Evolutionary conservation across 2,113 vertebrate genomes (phyloP), one percentile per base, ranked within the genome.

Genomic region (Cyprinus carpio): DNA sequence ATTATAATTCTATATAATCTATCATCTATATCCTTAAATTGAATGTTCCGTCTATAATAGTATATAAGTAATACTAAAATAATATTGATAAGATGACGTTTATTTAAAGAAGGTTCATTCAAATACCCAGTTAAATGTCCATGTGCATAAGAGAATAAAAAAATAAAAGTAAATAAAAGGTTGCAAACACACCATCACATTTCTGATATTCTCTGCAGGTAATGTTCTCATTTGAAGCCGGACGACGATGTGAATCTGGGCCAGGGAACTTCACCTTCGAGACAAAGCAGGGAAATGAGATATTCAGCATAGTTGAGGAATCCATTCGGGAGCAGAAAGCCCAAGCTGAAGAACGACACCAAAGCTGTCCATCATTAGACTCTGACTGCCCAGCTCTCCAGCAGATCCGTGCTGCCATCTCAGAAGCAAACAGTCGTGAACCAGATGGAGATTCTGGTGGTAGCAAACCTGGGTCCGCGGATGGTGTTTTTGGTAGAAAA

Each of bases 161-260:
- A 23, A 25, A 49, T 1, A 16, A 49, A 75, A 75, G 11, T 75
- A 12, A 75, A 8, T 12, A n/a, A 74, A 74, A 74, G n/a, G 1
- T 74, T 23, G 13, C 5, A 25, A 75, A 69, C 2, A 25, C 13
- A n/a, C n/a, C n/a, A n/a, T n/a, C n/a, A n/a, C n/a, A n/a, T 25
- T 76, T 67, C 3, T 84, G 11, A 27, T 82, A 6, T 69, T 65
- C 69, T 75, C 64, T 82, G 7, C 90, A 99, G 98, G 96, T 97
- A 82, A 99, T 99, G 98, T 99, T 99, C 90, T 99, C 98, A 0
- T 99, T 99, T 0, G 98, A 99, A 92, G 97, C 98, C 0, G 98
- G 98, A 25, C 95, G 98, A 6, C 96, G 98, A 81, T 99, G 98
- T 0, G 95, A 97, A 18, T 99, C 98, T 0, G 98, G 98, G 20